Conservation (phyloP, 1,140 invertebrate species). For the Calephelis nemesis region DNA sequence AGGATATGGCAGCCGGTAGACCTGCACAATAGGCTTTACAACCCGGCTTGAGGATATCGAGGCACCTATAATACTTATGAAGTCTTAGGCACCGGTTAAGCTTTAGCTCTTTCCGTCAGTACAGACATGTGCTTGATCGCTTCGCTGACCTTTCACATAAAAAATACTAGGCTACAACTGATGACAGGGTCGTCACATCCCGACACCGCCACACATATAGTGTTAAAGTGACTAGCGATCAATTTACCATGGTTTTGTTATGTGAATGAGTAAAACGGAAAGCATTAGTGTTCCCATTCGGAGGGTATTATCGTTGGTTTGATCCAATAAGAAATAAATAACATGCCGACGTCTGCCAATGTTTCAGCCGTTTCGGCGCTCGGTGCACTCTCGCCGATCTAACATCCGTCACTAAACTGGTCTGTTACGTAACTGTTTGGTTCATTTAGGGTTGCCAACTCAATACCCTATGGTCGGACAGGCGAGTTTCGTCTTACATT, state of each 20-base stretch:
- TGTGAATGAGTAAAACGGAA: not conserved
- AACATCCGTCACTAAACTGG: slow-evolving; percentile 40
- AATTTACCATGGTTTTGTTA: not conserved
- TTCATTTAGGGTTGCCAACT: not conserved
- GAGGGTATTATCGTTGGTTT: slow-evolving; percentile 17
- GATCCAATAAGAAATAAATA: slow-evolving; percentile 61
- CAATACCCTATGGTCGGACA: too few species aligned
- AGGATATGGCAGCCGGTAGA: too few species aligned
- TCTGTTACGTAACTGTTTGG: slow-evolving; percentile 30
- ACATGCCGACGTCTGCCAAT: slow-evolving; percentile 53
- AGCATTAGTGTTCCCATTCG: slow-evolving; percentile 17
- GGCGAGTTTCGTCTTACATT: too few species aligned
- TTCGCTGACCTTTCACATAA: too few species aligned
- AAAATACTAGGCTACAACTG: not conserved
- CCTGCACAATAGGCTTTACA: too few species aligned
- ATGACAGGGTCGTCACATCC: not conserved
- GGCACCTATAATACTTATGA: too few species aligned
- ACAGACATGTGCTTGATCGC: too few species aligned
- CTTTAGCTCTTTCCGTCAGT: too few species aligned
- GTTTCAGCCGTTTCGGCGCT: slow-evolving; percentile 20
- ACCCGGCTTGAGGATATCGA: too few species aligned
- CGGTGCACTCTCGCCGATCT: slow-evolving; percentile 31
- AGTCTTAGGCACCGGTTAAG: too few species aligned
- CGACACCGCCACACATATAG: not conserved
- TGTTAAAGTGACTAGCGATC: not conserved